Conservation (phyloP, 2,113 vertebrate genomes). For the Cranoglanis bouderius region DNA sequence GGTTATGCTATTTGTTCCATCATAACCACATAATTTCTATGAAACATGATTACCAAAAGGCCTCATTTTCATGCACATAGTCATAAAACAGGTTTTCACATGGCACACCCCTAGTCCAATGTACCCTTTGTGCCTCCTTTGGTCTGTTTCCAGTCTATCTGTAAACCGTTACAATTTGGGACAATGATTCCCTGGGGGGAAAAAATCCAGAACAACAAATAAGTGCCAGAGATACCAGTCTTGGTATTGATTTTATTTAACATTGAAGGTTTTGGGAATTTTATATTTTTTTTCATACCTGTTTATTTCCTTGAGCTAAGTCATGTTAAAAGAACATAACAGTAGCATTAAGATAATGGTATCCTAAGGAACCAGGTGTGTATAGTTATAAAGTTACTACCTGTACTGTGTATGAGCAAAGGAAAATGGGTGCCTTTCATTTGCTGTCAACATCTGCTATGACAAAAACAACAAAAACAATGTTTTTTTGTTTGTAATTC, state of each 20-base stretch:
- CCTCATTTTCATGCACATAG: constrained; percentile 15
- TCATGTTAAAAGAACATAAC: constrained; percentile 29
- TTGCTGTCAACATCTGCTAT: constrained; percentile 25
- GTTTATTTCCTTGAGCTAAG: constrained; percentile 50
- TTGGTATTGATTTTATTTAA: constrained; percentile 52
- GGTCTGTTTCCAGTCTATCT: constrained; percentile 73
- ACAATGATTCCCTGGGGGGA: constrained; percentile 59
- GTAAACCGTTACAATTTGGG: constrained; percentile 59
- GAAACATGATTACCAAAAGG: constrained; percentile 2
- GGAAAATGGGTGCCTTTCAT: constrained; percentile 46
- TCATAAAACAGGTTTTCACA: constrained; percentile 40
- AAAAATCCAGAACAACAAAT: constrained; percentile 52
- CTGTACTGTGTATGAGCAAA: constrained; percentile 50
- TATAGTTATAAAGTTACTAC: constrained; percentile 71
- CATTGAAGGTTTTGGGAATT: constrained; percentile 33
- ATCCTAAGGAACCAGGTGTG: constrained; percentile 69
- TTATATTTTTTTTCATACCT: constrained; percentile 65
- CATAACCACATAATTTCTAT: background rate
- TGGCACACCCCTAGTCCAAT: constrained; percentile 70
- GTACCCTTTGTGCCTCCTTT: constrained; percentile 81
- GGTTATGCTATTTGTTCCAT: constrained; percentile 7
- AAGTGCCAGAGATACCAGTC: constrained; percentile 60
- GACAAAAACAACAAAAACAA: constrained; percentile 17
- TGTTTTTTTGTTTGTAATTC: constrained; percentile 32
- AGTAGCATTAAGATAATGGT: constrained; percentile 45